Evolutionary conservation across 2,888 invertebrate genomes (phyloP).

Genomic region (Lasioglossum oenotherae): DNA sequence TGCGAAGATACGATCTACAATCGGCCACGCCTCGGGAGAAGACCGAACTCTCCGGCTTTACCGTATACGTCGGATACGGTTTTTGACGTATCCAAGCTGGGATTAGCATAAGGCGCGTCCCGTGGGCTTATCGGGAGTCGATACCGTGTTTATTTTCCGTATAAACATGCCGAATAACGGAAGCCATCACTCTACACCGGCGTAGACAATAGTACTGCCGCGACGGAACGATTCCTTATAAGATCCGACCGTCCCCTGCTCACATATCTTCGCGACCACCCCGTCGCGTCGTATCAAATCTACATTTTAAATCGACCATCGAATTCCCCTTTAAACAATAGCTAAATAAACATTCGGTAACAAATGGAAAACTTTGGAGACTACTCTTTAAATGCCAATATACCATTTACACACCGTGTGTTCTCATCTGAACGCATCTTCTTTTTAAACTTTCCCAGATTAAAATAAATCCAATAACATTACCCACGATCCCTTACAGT

Average conservation of each 20-base stretch:
- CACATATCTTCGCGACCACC: constrained; percentile 2
- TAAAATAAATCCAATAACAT: no score
- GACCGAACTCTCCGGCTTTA: constrained; percentile 63
- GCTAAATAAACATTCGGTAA: no score
- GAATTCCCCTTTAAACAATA: no score
- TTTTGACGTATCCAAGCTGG: constrained; percentile 63
- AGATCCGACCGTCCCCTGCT: not conserved
- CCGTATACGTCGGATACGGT: constrained; percentile 67
- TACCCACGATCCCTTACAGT: no score
- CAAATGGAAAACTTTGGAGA: no score
- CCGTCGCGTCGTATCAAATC: no score
- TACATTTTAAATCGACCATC: no score
- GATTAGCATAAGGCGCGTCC: constrained; percentile 68
- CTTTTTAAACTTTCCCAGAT: no score
- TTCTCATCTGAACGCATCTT: no score
- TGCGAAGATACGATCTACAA: constrained; percentile 65
- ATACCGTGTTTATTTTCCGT: constrained; percentile 57
- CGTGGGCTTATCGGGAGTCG: constrained; percentile 54
- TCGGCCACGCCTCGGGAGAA: constrained; percentile 66
- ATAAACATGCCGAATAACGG: constrained; percentile 59
- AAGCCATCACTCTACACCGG: constrained; percentile 53
- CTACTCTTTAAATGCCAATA: no score
- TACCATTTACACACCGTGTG: no score
- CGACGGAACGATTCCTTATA: constrained; percentile 41
- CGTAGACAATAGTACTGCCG: constrained; percentile 48